Evolutionary conservation across 2,797 vertebrate genomes (phyloP).

Genomic region (Helarctos malayanus): DNA sequence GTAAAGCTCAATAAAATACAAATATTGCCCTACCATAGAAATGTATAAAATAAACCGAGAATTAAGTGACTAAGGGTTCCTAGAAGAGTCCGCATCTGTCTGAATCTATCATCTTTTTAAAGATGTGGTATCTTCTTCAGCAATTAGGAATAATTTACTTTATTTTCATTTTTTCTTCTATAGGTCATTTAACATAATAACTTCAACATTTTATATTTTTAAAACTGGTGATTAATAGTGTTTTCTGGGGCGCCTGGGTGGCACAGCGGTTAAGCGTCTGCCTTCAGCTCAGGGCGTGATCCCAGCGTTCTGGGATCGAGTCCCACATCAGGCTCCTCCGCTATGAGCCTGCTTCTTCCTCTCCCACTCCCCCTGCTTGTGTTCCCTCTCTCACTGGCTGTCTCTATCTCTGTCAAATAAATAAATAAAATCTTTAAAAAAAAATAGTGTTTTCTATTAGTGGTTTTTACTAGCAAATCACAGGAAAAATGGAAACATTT

Average conservation of each 20-base stretch:
- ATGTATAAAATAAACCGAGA: background rate
- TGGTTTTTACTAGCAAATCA: constrained; percentile 11
- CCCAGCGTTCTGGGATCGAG: too few relatives aligned
- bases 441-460: background rate
- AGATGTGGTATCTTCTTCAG: background rate
- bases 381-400: too few relatives aligned
- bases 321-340: too few relatives aligned
- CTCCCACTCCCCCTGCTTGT: too few relatives aligned
- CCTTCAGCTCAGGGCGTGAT: too few relatives aligned
- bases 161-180: background rate
- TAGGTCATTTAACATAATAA: background rate
- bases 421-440: too few relatives aligned
- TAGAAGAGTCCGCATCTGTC: background rate
- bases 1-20: background rate
- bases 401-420: too few relatives aligned
- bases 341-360: too few relatives aligned
- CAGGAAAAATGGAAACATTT: background rate
- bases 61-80: background rate
- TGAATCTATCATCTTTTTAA: background rate
- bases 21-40: background rate
- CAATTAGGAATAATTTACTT: background rate
- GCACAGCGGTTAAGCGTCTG: too few relatives aligned
- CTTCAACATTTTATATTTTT: background rate
- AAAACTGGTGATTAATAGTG: background rate
- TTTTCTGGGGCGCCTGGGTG: too few relatives aligned